Evolutionary conservation across 2,113 vertebrate genomes (phyloP).

Genomic region (Larimichthys polyactis): DNA sequence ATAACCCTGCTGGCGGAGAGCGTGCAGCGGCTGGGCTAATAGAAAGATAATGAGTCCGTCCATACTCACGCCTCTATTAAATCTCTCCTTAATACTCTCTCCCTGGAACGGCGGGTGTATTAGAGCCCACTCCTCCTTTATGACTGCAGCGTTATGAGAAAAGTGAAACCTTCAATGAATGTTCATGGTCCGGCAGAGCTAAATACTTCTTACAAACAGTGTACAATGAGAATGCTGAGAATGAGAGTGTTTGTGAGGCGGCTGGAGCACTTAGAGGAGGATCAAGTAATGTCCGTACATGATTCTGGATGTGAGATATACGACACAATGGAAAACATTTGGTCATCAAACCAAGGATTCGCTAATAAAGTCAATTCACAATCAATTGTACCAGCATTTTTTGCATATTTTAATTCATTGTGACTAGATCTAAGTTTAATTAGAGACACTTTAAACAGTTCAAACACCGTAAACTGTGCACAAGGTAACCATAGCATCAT

Average conservation of each 20-base stretch:
- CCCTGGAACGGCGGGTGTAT: slow-evolving; percentile 77
- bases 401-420: background rate
- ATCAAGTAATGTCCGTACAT: background rate
- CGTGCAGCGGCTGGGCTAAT: slow-evolving; percentile 81
- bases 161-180: slow-evolving; percentile 77
- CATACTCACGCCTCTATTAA: slow-evolving; percentile 86
- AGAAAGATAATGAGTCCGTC: slow-evolving; percentile 87
- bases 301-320: background rate
- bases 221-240: slow-evolving; percentile 28
- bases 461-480: background rate
- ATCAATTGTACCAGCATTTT: background rate
- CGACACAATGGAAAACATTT: background rate
- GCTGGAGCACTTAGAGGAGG: background rate
- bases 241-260: slow-evolving; percentile 24
- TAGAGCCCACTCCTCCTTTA: slow-evolving; percentile 71
- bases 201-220: slow-evolving; percentile 64
- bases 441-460: background rate
- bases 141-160: slow-evolving; percentile 77
- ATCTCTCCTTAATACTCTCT: slow-evolving; percentile 85
- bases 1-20: slow-evolving; percentile 79
- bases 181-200: slow-evolving; percentile 71
- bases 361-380: background rate
- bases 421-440: background rate
- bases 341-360: background rate
- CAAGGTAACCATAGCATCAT: background rate